Evolutionary conservation across 2,888 invertebrate genomes (phyloP).

Genomic region (Balanococcus diminutus): DNA sequence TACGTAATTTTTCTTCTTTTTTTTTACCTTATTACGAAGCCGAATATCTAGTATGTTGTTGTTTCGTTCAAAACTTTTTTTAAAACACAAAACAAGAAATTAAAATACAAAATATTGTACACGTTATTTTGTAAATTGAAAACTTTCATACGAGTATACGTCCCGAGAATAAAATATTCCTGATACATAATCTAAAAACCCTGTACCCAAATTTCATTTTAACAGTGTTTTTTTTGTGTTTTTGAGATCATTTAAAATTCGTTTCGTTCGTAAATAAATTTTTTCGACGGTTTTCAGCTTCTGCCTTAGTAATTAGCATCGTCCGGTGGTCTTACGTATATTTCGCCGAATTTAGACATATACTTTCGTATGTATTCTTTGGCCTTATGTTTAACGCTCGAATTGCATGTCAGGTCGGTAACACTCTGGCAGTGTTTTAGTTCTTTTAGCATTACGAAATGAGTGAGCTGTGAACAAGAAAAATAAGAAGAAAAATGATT

Average conservation of each 20-base stretch:
- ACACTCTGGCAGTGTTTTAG: slow-evolving; percentile 80
- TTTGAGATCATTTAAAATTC: slow-evolving; percentile 18
- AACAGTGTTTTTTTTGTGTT: background rate
- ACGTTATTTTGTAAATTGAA: background rate
- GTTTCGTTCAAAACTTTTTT: background rate
- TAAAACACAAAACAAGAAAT: background rate
- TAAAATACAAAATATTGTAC: background rate
- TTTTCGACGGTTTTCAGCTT: background rate
- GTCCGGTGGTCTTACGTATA: slow-evolving; percentile 64
- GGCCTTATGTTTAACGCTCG: slow-evolving; percentile 92
- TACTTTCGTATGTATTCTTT: slow-evolving; percentile 78
- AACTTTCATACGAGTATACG: background rate
- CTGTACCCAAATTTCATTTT: background rate
- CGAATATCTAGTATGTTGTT: background rate
- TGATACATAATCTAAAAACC: background rate
- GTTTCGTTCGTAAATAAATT: background rate
- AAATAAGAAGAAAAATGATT: background rate
- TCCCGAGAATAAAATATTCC: background rate
- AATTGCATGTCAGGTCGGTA: slow-evolving; percentile 84
- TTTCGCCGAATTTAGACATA: slow-evolving; percentile 90
- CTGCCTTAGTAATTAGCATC: background rate
- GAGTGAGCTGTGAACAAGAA: slow-evolving; percentile 74
- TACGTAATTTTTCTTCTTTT: background rate
- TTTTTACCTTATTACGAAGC: background rate
- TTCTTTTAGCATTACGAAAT: slow-evolving; percentile 94